Evolutionary conservation across 2,113 vertebrate species (phyloP), one percentile per base, ranked within the genome.

Genomic region (Electrona antarctica): DNA sequence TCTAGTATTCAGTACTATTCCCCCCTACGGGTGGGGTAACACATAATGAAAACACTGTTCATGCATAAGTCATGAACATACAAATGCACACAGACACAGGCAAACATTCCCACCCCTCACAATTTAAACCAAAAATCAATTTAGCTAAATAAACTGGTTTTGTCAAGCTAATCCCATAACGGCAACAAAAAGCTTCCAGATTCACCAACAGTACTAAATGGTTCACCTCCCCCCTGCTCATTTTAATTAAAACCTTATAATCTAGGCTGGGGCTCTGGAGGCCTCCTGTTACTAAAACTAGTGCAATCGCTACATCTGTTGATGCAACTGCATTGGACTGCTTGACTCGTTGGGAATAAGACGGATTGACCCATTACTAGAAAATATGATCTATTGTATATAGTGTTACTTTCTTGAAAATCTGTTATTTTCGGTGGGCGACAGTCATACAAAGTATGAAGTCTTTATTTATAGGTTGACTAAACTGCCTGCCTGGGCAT

Each of bases 181-280:
- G 41, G 7, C 33, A 33, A 69, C 67, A 49, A 13, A 41, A 14
- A 33, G 67, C 77, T 33, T 51, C 45, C 11, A 54, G n/a, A 33
- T 29, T 56, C 46, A 6, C 73, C 59, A 41, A 7, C 60, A 28
- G 70, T 12, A 45, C 10, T 58, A 66, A 62, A 64, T 49, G 8
- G 5, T 8, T 41, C 12, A 6, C 48, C 50, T 3, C 47, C 49
- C 29, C 29, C 9, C 33, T 54, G 48, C 48, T 29, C 48, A 65
- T 51, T 71, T 78, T 64, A 81, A 81, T 76, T 78, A 49, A 73
- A 66, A 72, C 59, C 66, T 63, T 79, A 11, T 60, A 77, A 71
- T 81, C 66, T 62, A 60, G 13, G 68, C 62, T 8, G 7, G 60
- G 59, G 41, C 75, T 73, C 71, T 10, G 45, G 60, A 65, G 67